Evolutionary conservation across 2,797 vertebrate genomes (phyloP), one percentile per base, ranked within the genome.

Genomic region (Micrastur ruficollis): DNA sequence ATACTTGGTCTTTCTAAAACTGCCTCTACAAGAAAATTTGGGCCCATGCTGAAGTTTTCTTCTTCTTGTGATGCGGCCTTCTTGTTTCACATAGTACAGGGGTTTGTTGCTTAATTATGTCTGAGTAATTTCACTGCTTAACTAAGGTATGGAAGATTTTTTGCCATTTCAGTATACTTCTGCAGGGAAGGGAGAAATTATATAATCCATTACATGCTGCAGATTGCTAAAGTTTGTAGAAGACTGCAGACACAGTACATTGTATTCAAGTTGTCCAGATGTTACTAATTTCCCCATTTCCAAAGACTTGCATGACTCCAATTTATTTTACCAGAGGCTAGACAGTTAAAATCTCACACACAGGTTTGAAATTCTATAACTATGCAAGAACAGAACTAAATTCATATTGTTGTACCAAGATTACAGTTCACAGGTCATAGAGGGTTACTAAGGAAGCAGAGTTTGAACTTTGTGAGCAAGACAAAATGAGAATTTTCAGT

Each of bases 401-500:
- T 91, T 94, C 80, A 56, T 81, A 53, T 66, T 78, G 63, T 71
- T 49, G 61, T 59, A 65, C 23, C 34, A 61, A 92, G 68, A 91
- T 27, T 89, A 52, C 26, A 78, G 81, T 68, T 92, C 74, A 80
- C 19, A 75, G 88, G 61, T 87, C 86, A 81, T 1, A 72, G 36
- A 50, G 31, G 25, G 49, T 52, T 90, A 65, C 78, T 87, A 89
- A 67, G 72, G 40, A 81, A 94, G 83, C 14, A 70, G 88, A 63
- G 12, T 67, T 63, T 2, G 5, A 68, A 53, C 34, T 82, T 87
- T 89, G n/a, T 63, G 36, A 62, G 9, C 34, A 65, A 82, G 59
- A 72, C 34, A 85, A 91, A 86, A 90, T 11, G 25, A 93, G 40
- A 90, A 87, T 87, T 94, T 94, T 82, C 63, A 74, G 49, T 65